Evolutionary conservation across 2,113 vertebrate species (phyloP).

Genomic region (Brachypodius melanocephalos): DNA sequence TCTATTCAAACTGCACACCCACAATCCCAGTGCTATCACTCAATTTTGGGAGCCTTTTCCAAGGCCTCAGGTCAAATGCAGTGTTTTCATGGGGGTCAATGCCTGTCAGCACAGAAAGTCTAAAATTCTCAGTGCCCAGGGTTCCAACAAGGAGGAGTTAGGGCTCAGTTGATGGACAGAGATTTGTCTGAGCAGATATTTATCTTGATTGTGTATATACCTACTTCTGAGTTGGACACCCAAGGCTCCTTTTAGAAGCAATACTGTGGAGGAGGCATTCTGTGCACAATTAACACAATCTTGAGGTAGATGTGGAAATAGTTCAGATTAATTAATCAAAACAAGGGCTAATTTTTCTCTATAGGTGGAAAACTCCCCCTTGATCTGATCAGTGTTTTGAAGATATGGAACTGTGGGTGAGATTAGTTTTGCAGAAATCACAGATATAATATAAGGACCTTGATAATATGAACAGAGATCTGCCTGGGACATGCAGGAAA

Average conservation of each 20-base stretch:
- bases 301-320: background rate
- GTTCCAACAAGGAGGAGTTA: background rate
- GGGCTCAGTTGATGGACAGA: background rate
- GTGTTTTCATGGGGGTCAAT: too few species aligned
- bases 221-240: background rate
- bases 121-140: too few species aligned
- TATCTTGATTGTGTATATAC: rapidly evolving
- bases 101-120: too few species aligned
- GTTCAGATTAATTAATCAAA: background rate
- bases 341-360: background rate
- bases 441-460: background rate
- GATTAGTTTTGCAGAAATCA: background rate
- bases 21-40: too few species aligned
- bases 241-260: background rate
- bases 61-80: too few species aligned
- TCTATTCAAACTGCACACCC: too few species aligned
- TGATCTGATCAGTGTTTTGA: background rate
- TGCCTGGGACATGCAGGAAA: background rate
- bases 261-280: background rate
- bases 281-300: background rate
- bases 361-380: rapidly evolving
- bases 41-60: too few species aligned
- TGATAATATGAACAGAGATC: background rate
- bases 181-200: background rate
- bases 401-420: background rate